Conservation (phyloP, 2,113 vertebrate species). For the Ovibos moschatus region DNA sequence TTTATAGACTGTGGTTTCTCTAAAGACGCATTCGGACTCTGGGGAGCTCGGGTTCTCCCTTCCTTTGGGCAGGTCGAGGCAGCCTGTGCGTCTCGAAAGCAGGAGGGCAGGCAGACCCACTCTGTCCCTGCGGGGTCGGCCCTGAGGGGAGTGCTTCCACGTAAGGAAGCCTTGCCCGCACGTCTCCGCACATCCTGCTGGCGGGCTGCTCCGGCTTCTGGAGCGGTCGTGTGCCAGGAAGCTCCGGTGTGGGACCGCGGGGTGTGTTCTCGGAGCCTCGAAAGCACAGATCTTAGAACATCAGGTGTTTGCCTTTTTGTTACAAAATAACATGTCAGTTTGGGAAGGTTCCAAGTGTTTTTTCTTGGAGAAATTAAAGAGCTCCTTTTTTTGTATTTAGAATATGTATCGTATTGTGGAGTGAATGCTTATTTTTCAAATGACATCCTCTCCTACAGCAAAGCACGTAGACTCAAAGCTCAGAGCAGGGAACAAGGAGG, state of each 20-base stretch:
- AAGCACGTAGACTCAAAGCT: slow-evolving; percentile 89
- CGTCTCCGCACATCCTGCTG: not conserved
- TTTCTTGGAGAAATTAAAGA: not conserved
- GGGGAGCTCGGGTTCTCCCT: not conserved
- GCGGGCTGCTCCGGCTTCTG: accelerated
- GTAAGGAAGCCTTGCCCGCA: not conserved
- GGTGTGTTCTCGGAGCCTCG: not conserved
- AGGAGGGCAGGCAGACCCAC: not conserved
- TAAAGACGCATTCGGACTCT: not conserved
- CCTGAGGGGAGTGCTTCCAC: not conserved
- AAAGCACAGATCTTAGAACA: not conserved
- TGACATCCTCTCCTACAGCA: slow-evolving; percentile 71
- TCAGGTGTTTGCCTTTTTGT: not conserved
- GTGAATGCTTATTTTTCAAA: not conserved
- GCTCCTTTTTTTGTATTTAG: not conserved
- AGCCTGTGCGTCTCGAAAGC: too few relatives aligned
- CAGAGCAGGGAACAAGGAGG: slow-evolving; percentile 88
- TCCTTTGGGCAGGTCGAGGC: accelerated
- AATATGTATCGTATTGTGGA: not conserved
- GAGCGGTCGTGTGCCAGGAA: not conserved
- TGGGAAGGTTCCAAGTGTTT: not conserved
- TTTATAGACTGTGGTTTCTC: not conserved
- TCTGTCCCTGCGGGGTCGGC: not conserved
- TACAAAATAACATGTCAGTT: not conserved
- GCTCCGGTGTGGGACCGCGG: not conserved